These are phyloP conservation scores for Mesorhabditis sp. DNA, from an alignment of 2,888 invertebrate species.

Conservation along the genomic window DNA sequence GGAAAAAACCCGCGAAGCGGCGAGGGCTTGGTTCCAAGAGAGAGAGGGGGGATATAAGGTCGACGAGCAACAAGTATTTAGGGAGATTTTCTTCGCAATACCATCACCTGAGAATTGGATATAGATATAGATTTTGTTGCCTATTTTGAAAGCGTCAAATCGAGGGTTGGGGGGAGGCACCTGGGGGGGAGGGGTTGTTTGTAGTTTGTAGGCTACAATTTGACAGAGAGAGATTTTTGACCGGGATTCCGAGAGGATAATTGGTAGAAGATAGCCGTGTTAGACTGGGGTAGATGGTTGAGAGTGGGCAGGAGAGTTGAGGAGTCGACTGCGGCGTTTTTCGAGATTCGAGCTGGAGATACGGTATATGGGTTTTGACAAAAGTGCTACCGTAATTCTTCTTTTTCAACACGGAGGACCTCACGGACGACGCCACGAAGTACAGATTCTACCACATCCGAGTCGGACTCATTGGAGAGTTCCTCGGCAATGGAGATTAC, in stretches of 20 bases:
- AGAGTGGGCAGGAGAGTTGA: constrained; percentile 8
- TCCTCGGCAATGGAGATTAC: constrained; percentile 31
- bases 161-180: too few species aligned
- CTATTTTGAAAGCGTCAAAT: too few species aligned
- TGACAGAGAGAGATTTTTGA: too few species aligned
- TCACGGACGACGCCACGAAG: constrained; percentile 37
- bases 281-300: neutral
- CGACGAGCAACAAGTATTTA: too few species aligned
- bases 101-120: too few species aligned
- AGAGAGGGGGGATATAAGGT: too few species aligned
- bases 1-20: neutral
- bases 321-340: constrained; percentile 3
- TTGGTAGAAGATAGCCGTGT: neutral
- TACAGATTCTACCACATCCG: constrained; percentile 26
- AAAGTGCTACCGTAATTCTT: constrained; percentile 17
- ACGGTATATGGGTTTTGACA: neutral
- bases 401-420: constrained; percentile 31
- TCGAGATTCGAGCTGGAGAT: constrained; percentile 7
- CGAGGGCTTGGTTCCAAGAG: neutral
- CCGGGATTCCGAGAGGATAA: neutral
- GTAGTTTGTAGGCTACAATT: too few species aligned
- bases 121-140: too few species aligned
- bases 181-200: too few species aligned
- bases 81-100: too few species aligned
- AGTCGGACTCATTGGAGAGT: constrained; percentile 22